Evolutionary conservation across 1,140 invertebrate species (phyloP), one percentile per base, ranked within the genome.

Genomic region (Trichomalopsis sarcophagae): DNA sequence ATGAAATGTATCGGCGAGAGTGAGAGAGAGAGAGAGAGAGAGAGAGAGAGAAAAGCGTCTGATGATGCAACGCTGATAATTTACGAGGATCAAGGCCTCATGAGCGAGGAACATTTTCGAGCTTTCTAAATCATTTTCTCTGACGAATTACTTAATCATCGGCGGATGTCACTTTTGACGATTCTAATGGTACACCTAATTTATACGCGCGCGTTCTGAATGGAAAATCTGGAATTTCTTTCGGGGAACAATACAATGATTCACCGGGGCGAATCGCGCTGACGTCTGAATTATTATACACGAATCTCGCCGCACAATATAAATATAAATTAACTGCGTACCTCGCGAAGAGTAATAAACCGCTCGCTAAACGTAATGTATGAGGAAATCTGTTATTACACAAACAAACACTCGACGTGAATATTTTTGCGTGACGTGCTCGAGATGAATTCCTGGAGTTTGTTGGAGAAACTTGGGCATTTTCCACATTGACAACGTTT

Each of bases 61-160:
- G 55, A 83, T 75, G 55, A 83, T 47, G 62, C 74, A 83, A 83
- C 47, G n/a, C 23, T 50, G 74, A 77, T 77, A 75, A 68, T 74
- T 40, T 23, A 68, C 11, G 21, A 44, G 30, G 10, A 23, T 75
- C 73, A 44, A 44, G 73, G 73, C 33, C 73, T 21, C 27, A 2
- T 17, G 21, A 44, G 11, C 11, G 33, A 74, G 10, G 21, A n/a
- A 13, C 14, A 17, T 75, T 40, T 36, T 36, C 71, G 73, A 40
- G 9, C 73, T 75, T 36, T 44, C 36, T 7, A 10, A 33, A 33
- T 44, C 2, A 44, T 75, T 33, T 75, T 21, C 36, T 40, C 33
- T 44, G 73, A 40, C 17, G 36, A 44, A 75, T 75, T 75, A 33
- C 21, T 75, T 44, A 21, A n/a, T 44, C 17, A 2, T 40, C 36